Base-by-base conservation (phyloP, 2,888 invertebrate species). In the Cephus pulcher region DNA sequence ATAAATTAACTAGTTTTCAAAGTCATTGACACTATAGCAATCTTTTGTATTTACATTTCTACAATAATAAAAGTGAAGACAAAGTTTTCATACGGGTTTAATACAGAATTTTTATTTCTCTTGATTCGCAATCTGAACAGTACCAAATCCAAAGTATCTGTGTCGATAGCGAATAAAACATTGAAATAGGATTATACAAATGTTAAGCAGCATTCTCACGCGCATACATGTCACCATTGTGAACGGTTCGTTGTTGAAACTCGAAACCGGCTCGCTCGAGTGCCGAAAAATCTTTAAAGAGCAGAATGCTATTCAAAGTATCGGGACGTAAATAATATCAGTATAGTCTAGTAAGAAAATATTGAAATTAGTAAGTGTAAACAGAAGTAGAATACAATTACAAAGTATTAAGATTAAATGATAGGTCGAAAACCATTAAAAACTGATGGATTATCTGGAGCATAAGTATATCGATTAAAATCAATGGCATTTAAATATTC, bases 371-470 rank as follows among this genome's bases (percentile, higher is more conserved):
- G 32, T 73, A 76, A 73, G 15, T 33, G 32, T 71, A 71, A 71
- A 71, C 12, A 71, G 23, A 71, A 32, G 34, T 15, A 34, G 1
- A 71, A 4, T 34, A 71, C 4, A 0, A 71, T 71, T 71, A 11
- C 1, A 71, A 71, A 34, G 32, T 9, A n/a, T 3, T 34, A 71
- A 32, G 34, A 33, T 34, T 71, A 71, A 71, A 34, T 2, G 11
- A 78, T 78, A 23, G 78, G 78, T 34, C 76, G 71, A 32, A 78
- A 78, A 32, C 78, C 78, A 73, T 78, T 76, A 30, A 30, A 78
- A 71, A 75, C 69, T 23, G n/a, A 34, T 12, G 30, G 70, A 78
- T 76, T 76, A 34, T 75, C 40, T 12, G 75, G 11, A 37, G 75
- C 78, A 35, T 76, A 76, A 68, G 12, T n/a, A 12, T 75, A 78